phyloP scores from a whole-genome alignment of 2,797 vertebrate genomes.

The Hemitrygon akajei region DNA sequence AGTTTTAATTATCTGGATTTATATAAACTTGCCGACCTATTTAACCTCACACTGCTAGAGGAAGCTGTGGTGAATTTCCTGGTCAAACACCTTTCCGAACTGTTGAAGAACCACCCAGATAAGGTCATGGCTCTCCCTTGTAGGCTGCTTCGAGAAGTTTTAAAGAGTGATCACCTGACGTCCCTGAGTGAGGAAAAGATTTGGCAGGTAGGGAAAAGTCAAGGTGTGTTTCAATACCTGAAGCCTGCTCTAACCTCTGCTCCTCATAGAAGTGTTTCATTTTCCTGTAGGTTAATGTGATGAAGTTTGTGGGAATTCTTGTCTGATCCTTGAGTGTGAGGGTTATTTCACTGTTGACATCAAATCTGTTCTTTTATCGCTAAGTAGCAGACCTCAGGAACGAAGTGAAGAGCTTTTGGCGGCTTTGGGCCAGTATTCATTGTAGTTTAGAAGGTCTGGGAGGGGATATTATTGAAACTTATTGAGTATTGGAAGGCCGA shows the following conservation, averaged over 20 bases:
- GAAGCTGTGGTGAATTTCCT: slow-evolving; percentile 88
- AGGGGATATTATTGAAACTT: too few species aligned
- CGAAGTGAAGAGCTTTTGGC: too few species aligned
- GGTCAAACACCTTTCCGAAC: slow-evolving; percentile 89
- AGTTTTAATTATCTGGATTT: slow-evolving; percentile 94
- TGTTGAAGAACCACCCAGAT: slow-evolving; percentile 77
- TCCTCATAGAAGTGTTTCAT: neutral
- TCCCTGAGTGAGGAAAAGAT: slow-evolving; percentile 93
- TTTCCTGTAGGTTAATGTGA: neutral
- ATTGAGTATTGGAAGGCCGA: too few species aligned
- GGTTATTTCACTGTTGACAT: neutral
- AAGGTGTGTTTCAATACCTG: neutral
- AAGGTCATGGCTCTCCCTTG: slow-evolving; percentile 86
- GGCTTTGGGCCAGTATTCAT: too few species aligned
- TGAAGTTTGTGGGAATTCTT: neutral
- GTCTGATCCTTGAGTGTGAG: neutral
- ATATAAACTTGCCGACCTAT: slow-evolving; percentile 91
- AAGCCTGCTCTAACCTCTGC: neutral
- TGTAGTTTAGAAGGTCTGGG: too few species aligned
- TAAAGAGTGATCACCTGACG: slow-evolving; percentile 92
- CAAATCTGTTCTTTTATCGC: neutral
- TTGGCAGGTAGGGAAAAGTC: slow-evolving; percentile 77
- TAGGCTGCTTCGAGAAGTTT: slow-evolving; percentile 83
- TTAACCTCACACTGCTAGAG: slow-evolving; percentile 88
- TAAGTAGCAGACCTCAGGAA: neutral